phyloP scores from a whole-genome alignment of 1,140 invertebrate genomes.

The Grapholita molesta region DNA sequence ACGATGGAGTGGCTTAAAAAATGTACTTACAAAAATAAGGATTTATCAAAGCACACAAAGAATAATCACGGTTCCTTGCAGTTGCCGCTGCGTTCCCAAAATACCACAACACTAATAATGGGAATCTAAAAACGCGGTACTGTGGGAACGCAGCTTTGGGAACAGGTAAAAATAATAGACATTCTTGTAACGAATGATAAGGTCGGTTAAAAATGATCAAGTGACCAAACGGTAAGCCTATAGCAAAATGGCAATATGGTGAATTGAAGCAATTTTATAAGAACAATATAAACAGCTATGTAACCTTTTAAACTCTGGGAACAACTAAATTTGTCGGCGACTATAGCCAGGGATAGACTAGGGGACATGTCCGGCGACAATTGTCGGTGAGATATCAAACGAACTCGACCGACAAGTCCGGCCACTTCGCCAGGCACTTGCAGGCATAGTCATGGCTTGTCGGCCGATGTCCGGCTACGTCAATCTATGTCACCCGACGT shows the following conservation, averaged over 20 bases:
- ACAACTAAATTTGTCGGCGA: no score
- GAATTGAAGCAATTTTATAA: constrained; percentile 8
- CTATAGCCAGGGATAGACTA: no score
- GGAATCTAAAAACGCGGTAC: neutral
- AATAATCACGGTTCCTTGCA: neutral
- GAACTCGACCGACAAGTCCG: no score
- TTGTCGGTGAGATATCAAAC: no score
- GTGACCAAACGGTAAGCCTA: neutral
- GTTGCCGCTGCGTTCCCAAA: neutral
- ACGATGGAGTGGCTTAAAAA: constrained; percentile 47
- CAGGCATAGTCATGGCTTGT: no score
- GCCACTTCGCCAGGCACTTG: no score
- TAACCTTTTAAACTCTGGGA: no score
- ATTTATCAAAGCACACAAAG: constrained; percentile 40
- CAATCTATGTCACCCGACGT: no score
- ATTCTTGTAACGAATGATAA: neutral
- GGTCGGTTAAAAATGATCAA: neutral
- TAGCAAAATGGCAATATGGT: neutral
- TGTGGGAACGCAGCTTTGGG: neutral
- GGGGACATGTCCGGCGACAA: no score
- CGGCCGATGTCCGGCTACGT: no score
- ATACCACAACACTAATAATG: neutral
- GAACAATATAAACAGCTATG: no score
- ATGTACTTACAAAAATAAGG: constrained; percentile 63
- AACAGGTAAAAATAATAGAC: neutral